phyloP scores from a whole-genome alignment of 2,888 invertebrate genomes.

The Drosophila nr. perissopoda region DNA sequence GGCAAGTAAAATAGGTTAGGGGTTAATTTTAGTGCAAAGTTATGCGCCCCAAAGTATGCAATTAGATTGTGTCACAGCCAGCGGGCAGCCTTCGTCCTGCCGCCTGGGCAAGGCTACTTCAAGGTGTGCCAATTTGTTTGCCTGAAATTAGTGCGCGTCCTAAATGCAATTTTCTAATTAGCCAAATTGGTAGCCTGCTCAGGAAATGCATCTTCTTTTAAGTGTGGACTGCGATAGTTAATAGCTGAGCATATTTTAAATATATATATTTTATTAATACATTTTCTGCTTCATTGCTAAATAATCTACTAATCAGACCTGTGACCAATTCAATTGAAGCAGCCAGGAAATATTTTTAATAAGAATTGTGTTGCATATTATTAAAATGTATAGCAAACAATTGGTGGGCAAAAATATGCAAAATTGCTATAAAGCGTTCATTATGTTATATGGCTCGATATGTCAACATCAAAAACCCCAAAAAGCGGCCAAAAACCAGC shows the following conservation, averaged over 20 bases:
- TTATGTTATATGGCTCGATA: conserved; percentile 76
- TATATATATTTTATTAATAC: neutral
- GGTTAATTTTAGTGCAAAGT: conserved; percentile 82
- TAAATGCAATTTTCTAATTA: conserved; percentile 79
- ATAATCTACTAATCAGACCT: conserved; percentile 19
- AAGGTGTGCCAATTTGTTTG: conserved; percentile 67
- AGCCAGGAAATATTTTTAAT: conserved; percentile 24
- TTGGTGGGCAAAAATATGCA: conserved; percentile 56
- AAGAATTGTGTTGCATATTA: conserved; percentile 45
- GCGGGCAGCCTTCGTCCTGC: conserved; percentile 32
- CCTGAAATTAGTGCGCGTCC: conserved; percentile 67
- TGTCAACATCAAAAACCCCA: conserved; percentile 68
- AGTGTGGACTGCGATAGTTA: neutral
- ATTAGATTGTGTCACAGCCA: conserved; percentile 74
- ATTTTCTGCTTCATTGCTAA: neutral
- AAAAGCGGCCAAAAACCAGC: conserved; percentile 34
- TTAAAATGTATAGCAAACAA: conserved; percentile 34
- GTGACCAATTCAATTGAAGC: conserved; percentile 5
- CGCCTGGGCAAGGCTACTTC: conserved; percentile 3
- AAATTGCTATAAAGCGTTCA: conserved; percentile 69
- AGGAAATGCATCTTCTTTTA: neutral
- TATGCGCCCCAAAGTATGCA: conserved; percentile 80
- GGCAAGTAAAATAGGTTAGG: conserved; percentile 75
- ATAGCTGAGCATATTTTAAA: neutral
- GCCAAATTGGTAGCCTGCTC: conserved; percentile 41